These are phyloP conservation scores for Sprattus sprattus DNA, from an alignment of 2,113 vertebrate genomes.

Conservation along the genomic window DNA sequence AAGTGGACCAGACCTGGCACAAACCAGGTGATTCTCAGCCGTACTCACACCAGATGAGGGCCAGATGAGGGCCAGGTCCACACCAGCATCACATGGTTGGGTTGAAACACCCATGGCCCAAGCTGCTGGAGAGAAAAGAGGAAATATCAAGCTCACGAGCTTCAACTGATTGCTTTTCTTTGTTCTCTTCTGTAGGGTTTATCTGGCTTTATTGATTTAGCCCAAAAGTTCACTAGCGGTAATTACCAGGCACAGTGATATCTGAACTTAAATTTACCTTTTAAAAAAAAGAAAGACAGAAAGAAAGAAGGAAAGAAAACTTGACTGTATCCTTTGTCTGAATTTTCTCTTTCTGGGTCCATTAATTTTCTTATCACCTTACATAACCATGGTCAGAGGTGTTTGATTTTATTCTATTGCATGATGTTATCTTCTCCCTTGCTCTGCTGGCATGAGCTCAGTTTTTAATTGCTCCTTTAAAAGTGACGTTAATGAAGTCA, in stretches of 20 bases:
- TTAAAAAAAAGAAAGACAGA: background rate
- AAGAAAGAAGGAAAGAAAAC: background rate
- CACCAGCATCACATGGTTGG: background rate
- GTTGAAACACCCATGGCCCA: background rate
- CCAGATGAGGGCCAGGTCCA: no score
- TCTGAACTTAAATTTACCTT: background rate
- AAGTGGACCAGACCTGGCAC: background rate
- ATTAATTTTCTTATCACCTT: constrained; percentile 15
- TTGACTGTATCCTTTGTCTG: background rate
- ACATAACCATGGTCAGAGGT: background rate
- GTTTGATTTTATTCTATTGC: constrained; percentile 19
- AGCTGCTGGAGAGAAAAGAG: background rate
- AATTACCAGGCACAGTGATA: background rate
- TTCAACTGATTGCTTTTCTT: background rate
- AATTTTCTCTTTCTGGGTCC: background rate
- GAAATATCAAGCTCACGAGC: background rate
- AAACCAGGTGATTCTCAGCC: background rate
- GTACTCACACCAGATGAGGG: no score
- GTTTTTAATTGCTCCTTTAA: constrained; percentile 69
- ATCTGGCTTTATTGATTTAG: constrained; percentile 7
- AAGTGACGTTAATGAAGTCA: constrained; percentile 73
- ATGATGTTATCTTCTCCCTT: constrained; percentile 54
- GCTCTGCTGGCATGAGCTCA: constrained; percentile 57
- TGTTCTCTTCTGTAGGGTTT: background rate
- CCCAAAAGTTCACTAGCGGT: background rate